Conservation (phyloP, 2,888 invertebrate genomes). For the Hyppa rectilinea region DNA sequence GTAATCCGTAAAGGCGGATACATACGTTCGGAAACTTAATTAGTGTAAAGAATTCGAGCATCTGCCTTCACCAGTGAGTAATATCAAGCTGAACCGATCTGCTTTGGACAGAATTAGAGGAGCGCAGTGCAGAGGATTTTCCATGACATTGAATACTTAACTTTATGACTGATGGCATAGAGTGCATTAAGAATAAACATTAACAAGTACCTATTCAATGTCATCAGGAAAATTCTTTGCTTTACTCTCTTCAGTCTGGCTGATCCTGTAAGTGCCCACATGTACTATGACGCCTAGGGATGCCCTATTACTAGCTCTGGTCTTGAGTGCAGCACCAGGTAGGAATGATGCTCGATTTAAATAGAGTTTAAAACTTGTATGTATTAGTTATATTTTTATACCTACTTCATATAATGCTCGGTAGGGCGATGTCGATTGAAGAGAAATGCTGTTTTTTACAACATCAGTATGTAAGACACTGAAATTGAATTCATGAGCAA, state of each 20-base stretch:
- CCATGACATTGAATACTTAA: neutral
- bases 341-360: neutral
- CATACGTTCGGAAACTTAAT: neutral
- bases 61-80: neutral
- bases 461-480: too few species aligned
- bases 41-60: neutral
- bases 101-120: neutral
- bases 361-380: constrained; percentile 5
- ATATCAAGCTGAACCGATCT: neutral
- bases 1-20: constrained; percentile 1
- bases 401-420: neutral
- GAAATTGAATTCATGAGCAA: too few species aligned
- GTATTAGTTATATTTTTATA: neutral
- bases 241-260: neutral
- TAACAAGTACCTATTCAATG: neutral
- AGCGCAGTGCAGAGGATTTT: neutral
- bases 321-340: neutral
- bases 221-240: neutral
- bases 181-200: neutral
- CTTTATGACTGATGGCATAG: neutral
- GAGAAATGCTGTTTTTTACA: too few species aligned
- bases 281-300: neutral
- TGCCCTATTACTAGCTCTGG: neutral
- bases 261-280: neutral
- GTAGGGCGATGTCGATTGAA: neutral